Percentiles rank a stretch among this genome's conserved stretches.
These are phyloP conservation scores for Zoanthus sansibaricus DNA, from an alignment of 92 coral and sea anemone genomes.

Conservation along the genomic window DNA sequence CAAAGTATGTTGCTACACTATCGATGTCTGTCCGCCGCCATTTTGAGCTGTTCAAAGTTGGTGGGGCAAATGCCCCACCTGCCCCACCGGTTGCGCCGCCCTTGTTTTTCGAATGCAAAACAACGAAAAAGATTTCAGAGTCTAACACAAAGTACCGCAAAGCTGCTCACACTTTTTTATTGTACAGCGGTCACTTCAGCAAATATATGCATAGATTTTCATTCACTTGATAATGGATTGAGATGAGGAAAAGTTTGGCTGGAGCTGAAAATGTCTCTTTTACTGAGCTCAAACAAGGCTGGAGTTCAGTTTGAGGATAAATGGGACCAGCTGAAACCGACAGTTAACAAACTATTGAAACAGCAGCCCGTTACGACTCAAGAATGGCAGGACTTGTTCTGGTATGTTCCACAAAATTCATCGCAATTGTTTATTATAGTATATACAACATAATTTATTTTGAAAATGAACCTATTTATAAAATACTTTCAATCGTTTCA, in stretches of 20 bases:
- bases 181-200: slow-evolving; percentile 20
- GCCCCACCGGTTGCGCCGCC: too few relatives aligned
- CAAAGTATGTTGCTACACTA: too few relatives aligned
- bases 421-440: not conserved
- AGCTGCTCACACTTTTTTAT: not conserved
- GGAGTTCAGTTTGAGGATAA: slow-evolving; percentile 91
- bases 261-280: slow-evolving; percentile 46
- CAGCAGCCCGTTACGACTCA: slow-evolving; percentile 91
- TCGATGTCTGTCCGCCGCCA: too few relatives aligned
- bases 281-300: slow-evolving; percentile 77
- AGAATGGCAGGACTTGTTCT: slow-evolving; percentile 98
- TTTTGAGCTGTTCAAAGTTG: too few relatives aligned
- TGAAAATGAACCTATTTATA: not conserved
- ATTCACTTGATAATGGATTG: slow-evolving; percentile 2
- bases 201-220: slow-evolving; percentile 31
- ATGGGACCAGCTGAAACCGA: slow-evolving; percentile 94
- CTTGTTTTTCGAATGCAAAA: too few relatives aligned
- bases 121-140: not conserved
- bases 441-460: not conserved
- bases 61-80: too few relatives aligned
- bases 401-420: slow-evolving; percentile 64
- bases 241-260: slow-evolving; percentile 2
- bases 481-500: not conserved
- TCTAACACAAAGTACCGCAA: slow-evolving; percentile 12
- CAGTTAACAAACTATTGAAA: slow-evolving; percentile 92